Evolutionary conservation across 2,113 vertebrate species (phyloP).

Genomic region (Melanerpes formicivorus): DNA sequence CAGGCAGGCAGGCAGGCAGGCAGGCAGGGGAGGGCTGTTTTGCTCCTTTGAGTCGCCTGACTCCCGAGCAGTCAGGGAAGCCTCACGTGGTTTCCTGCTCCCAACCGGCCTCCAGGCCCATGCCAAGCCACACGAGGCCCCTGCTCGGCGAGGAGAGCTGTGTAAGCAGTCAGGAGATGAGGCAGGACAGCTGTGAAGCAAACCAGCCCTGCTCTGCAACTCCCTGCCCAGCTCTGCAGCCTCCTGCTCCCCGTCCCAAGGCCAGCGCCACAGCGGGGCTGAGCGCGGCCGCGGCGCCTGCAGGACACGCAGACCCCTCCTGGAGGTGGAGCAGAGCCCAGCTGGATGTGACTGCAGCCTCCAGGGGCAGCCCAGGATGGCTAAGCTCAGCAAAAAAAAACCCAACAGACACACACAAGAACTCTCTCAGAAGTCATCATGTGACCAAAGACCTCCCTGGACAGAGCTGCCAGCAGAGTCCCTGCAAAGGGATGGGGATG

Average conservation of each 20-base stretch:
- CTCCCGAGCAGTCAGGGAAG: constrained; percentile 9
- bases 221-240: background rate
- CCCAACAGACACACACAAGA: background rate
- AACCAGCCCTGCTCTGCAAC: background rate
- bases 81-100: constrained; percentile 50
- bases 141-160: constrained; percentile 24
- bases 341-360: constrained; percentile 47
- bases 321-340: constrained; percentile 8
- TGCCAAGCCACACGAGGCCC: constrained; percentile 61
- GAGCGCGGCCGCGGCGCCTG: background rate
- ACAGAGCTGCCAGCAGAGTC: background rate
- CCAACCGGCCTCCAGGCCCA: constrained; percentile 2
- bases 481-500: background rate
- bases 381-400: background rate
- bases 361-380: background rate
- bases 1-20: background rate
- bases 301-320: constrained; percentile 50
- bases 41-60: background rate
- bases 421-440: constrained; percentile 24
- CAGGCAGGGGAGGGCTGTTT: background rate
- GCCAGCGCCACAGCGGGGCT: background rate
- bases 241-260: constrained; percentile 23
- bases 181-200: constrained; percentile 53
- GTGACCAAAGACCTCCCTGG: background rate
- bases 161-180: constrained; percentile 39